Evolutionary conservation across 1,140 invertebrate genomes (phyloP), one percentile per base, ranked within the genome.

Genomic region (Tetragnatha versicolor): DNA sequence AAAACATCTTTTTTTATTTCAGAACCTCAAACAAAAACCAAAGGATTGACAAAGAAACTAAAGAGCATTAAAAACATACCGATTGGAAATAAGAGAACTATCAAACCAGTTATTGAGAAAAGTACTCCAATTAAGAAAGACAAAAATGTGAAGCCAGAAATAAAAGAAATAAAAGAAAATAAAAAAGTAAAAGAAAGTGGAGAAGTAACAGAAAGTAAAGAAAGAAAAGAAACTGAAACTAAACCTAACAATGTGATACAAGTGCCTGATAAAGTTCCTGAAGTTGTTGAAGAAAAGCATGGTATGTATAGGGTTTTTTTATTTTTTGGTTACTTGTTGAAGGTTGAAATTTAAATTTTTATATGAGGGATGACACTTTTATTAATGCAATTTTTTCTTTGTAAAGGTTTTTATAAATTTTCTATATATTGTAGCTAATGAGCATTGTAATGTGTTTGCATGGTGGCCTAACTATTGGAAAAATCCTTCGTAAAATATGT

Each of bases 241-340:
- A 65, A 42, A 45, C 25, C 61, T 65, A 39, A 39, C 39, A n/a
- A 42, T 65, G 20, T 58, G 31, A 7, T 58, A 10, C 27, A 55
- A 55, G 51, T 55, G 51, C 61, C 61, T 65, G 37, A 42, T 42
- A 12, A 45, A 65, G 3, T 42, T 5, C 10, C 37, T 65, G 20
- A 47, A 47, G 42, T 47, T 17, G 42, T 47, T 20, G 20, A 47
- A 27, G 37, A 33, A 25, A 17, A 65, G 10, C n/a, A 22, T 42
- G 61, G 61, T 65, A 65, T 45, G 37, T 27, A 65, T 42, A 47
- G 1, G 3, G 42, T 1, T 47, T 17, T 12, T 17, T 1, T 47
- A 47, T 12, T 2, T 47, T 12, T 47, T 47, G 12, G 12, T 47
- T 1, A 20, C 20, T 47, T 47, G 42, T 47, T 17, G 20, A 20